Percentiles rank a stretch among this genome's conserved stretches.
phyloP scores from a whole-genome alignment of 2,113 vertebrate genomes.

The Ammodytes dubius region DNA sequence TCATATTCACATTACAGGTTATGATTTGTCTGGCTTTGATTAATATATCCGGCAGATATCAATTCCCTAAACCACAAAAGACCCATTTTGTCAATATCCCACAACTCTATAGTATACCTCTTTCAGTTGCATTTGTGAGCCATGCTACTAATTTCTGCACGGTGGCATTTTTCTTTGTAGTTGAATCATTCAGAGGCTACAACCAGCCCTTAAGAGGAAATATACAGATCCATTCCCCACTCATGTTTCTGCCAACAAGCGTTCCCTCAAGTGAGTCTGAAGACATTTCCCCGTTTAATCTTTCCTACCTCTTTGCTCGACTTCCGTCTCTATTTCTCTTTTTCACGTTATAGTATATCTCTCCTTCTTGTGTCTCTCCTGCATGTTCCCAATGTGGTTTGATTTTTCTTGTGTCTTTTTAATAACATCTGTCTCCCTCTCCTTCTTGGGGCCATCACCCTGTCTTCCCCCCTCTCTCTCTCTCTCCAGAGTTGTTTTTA shows the following conservation, averaged over 20 bases:
- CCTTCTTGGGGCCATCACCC: background rate
- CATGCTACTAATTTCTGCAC: background rate
- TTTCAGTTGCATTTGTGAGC: background rate
- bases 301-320: background rate
- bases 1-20: background rate
- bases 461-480: background rate
- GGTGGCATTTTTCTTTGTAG: constrained; percentile 23
- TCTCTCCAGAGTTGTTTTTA: background rate
- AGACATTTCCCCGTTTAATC: constrained; percentile 10
- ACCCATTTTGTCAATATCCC: background rate
- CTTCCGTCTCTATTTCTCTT: background rate
- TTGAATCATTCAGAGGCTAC: constrained; percentile 18
- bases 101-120: background rate
- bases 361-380: background rate
- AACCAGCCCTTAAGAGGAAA: constrained; percentile 7
- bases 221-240: constrained; percentile 5
- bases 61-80: background rate
- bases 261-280: constrained; percentile 17
- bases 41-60: background rate
- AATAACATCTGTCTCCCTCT: background rate
- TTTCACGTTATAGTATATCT: background rate
- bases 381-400: background rate
- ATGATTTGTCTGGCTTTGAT: background rate
- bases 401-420: background rate
- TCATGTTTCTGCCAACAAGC: constrained; percentile 14